Conservation (phyloP, 2,113 vertebrate species). For the Actenoides hombroni region DNA sequence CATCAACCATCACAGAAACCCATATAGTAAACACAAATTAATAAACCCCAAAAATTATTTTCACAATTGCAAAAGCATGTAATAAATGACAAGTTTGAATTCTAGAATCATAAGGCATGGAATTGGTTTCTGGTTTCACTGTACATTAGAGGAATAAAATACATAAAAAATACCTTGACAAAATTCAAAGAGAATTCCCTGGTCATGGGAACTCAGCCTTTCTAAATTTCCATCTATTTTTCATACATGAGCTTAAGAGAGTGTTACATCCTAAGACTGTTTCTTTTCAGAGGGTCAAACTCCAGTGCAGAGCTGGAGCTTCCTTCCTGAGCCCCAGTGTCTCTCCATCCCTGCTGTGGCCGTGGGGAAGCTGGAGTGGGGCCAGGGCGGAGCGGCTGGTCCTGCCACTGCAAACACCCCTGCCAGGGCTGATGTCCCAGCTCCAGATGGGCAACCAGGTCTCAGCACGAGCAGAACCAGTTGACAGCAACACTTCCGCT, state of each 20-base stretch:
- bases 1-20: neutral
- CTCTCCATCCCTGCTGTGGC: neutral
- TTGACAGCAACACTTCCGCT: neutral
- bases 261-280: neutral
- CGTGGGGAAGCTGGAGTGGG: neutral
- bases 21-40: neutral
- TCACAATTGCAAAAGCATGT: neutral
- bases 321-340: neutral
- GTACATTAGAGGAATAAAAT: neutral
- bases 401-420: neutral
- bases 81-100: neutral
- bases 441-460: fast-evolving
- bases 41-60: neutral
- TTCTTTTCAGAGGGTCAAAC: neutral
- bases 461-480: neutral
- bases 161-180: neutral
- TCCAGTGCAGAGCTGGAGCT: neutral
- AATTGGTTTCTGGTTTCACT: neutral
- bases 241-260: fast-evolving
- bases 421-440: neutral
- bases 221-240: neutral
- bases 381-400: neutral
- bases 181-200: neutral
- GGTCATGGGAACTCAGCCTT: fast-evolving
- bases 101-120: neutral